These are phyloP conservation scores for Xyrichtys novacula DNA, from an alignment of 2,797 vertebrate genomes.

Conservation along the genomic window DNA sequence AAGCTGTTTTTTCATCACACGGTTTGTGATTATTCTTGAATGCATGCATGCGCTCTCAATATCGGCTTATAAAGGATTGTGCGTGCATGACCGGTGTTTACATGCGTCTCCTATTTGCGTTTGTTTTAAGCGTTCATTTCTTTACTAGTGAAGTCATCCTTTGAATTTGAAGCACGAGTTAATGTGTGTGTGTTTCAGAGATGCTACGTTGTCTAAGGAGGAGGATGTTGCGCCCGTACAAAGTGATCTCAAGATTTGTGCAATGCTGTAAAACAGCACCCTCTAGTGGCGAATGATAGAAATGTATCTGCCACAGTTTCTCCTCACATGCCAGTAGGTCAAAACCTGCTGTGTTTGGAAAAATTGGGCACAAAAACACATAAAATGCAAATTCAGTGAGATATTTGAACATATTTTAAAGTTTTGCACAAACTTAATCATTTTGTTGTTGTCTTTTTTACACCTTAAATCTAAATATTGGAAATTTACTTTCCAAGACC, in stretches of 20 bases:
- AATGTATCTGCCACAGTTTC: not conserved
- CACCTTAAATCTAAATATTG: not conserved
- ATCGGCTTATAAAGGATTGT: not conserved
- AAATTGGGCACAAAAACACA: not conserved
- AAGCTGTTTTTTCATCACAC: constrained; percentile 43
- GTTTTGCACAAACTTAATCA: not conserved
- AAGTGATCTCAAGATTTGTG: not conserved
- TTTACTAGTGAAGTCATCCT: not conserved
- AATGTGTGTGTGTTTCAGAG: not conserved
- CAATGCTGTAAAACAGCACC: constrained; percentile 52
- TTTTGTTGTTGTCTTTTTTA: not conserved
- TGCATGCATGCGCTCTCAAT: constrained; percentile 33
- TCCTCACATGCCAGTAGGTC: constrained; percentile 9
- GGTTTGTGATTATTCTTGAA: constrained; percentile 55
- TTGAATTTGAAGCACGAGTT: constrained; percentile 2
- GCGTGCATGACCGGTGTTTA: constrained; percentile 6
- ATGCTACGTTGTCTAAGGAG: not conserved
- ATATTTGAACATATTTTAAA: too few relatives aligned
- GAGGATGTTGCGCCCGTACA: constrained; percentile 17
- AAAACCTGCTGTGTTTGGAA: not conserved
- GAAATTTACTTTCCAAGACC: too few relatives aligned
- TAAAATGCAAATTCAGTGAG: not conserved
- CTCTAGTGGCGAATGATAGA: constrained; percentile 20
- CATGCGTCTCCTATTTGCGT: not conserved
- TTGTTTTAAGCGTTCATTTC: not conserved